These are phyloP conservation scores for Hepsetus odoe DNA, from an alignment of 2,113 vertebrate species.

Conservation along the genomic window DNA sequence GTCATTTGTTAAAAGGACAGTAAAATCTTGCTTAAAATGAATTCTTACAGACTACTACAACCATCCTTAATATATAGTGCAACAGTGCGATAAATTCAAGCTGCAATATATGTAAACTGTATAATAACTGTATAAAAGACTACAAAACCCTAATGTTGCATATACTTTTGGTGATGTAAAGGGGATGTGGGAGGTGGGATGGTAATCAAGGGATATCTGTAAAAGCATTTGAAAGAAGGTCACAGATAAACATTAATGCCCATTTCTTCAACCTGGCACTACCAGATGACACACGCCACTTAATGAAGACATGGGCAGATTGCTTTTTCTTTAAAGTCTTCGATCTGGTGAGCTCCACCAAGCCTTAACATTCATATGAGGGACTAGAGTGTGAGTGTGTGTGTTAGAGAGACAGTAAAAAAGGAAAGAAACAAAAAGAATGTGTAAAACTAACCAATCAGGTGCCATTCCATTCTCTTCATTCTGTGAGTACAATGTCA, in stretches of 20 bases:
- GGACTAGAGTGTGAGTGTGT: not conserved
- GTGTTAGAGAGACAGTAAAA: no score
- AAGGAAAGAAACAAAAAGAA: not conserved
- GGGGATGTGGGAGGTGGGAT: not conserved
- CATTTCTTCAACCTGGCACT: not conserved
- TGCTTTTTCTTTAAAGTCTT: constrained; percentile 38
- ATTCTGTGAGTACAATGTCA: no score
- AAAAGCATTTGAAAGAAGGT: constrained; percentile 9
- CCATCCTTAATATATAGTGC: no score
- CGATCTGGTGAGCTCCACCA: not conserved
- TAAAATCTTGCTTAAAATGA: no score
- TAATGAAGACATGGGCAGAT: constrained; percentile 34
- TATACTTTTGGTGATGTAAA: not conserved
- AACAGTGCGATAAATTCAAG: no score
- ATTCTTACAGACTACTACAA: no score
- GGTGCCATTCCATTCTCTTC: no score
- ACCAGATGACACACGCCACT: constrained; percentile 3
- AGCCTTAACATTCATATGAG: constrained; percentile 5
- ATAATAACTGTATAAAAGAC: no score
- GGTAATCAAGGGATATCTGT: not conserved
- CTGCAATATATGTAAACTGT: no score
- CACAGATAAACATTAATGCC: constrained; percentile 28
- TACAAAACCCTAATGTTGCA: no score
- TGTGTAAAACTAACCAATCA: no score
- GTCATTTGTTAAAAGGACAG: no score